Base-by-base conservation (phyloP, 1,140 invertebrate genomes). In the Telenomus remus region DNA sequence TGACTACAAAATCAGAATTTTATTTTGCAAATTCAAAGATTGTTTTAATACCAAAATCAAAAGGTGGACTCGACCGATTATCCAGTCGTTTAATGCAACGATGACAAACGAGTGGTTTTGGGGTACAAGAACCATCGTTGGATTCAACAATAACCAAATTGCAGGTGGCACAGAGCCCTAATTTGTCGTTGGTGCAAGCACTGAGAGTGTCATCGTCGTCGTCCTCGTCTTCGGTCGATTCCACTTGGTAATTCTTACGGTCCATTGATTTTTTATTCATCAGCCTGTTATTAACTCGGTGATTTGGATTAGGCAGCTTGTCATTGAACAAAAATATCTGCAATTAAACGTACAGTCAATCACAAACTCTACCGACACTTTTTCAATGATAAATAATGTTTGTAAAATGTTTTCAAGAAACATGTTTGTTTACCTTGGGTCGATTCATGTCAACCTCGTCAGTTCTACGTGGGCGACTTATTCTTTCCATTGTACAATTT, bases 111-210 rank as follows among this genome's bases (percentile, higher is more conserved):
- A 80, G 34, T 50, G 84, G 85, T 16, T 74, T 78, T 0, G 83
- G 55, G 6, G 27, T 56, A 13, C 47, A 69, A n/a, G 47, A 19
- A 4, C 69, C 43, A 0, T 72, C 53, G 35, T 63, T 78, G 0
- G 49, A 56, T n/a, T 78, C 71, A 39, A 60, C 63, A 10, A 82
- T 51, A 3, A 70, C 76, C 13, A 81, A 55, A 42, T 83, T 82
- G 59, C 85, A 87, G 65, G 81, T 76, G n/a, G 71, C 78, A 49
- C 84, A 87, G 5, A 84, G 48, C 11, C 64, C 82, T 19, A 79
- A 14, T 37, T 70, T 66, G 0, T 76, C 59, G n/a, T 79, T 76
- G 0, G 65, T 47, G n/a, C 53, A 46, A 42, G 61, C 56, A 27
- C 54, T 73, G 4, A 53, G 27, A 6, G 50, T 70, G 0, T 68